These are phyloP conservation scores for Brachyptera risi DNA, from an alignment of 2,888 invertebrate species.

Conservation along the genomic window DNA sequence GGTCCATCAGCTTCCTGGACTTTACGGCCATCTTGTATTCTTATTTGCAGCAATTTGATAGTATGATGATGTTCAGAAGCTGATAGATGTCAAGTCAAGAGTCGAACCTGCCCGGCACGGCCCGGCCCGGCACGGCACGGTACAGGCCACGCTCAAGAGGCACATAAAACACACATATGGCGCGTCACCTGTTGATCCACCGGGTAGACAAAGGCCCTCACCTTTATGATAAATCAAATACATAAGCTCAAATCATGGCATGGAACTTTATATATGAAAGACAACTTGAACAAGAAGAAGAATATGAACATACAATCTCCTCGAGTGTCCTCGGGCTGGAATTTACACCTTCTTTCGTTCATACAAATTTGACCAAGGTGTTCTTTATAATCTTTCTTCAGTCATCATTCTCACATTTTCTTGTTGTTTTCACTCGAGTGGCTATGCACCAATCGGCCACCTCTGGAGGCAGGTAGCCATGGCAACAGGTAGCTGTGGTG, in stretches of 20 bases:
- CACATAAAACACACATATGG: constrained; percentile 4
- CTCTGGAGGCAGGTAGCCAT: neutral
- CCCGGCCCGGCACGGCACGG: too few species aligned
- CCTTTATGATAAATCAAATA: constrained; percentile 8
- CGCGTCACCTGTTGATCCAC: neutral
- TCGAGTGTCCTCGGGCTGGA: constrained; percentile 1
- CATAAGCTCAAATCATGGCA: constrained; percentile 6
- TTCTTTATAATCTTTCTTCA: neutral
- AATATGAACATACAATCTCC: too few species aligned
- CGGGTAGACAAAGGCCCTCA: too few species aligned
- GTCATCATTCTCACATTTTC: neutral
- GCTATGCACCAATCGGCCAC: too few species aligned
- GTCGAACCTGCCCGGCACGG: too few species aligned
- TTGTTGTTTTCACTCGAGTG: neutral
- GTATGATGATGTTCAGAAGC: too few species aligned
- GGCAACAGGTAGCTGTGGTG: neutral
- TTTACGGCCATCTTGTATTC: too few species aligned
- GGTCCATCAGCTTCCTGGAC: constrained; percentile 11
- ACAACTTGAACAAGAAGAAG: too few species aligned
- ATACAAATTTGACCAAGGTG: neutral
- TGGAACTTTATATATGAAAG: neutral
- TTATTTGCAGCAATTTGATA: too few species aligned
- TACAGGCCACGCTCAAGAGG: too few species aligned
- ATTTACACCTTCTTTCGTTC: constrained; percentile 5
- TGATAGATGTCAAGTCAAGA: too few species aligned